Percentiles rank a stretch among this genome's conserved stretches.
These are phyloP conservation scores for Hippocampus abdominalis DNA, from an alignment of 2,113 vertebrate genomes.

Conservation along the genomic window DNA sequence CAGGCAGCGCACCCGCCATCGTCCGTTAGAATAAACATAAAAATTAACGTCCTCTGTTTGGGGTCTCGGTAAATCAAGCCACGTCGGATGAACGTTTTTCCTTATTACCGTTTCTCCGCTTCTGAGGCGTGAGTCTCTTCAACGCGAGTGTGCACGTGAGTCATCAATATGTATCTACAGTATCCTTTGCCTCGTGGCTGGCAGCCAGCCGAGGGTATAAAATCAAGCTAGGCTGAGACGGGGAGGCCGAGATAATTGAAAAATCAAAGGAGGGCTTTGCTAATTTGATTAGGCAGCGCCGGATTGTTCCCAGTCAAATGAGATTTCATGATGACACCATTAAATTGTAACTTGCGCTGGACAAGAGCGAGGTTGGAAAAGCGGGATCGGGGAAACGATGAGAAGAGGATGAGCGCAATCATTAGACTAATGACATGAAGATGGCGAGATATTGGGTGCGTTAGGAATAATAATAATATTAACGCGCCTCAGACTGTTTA, in stretches of 20 bases:
- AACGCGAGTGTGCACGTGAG: constrained; percentile 12
- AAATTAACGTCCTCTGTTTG: background rate
- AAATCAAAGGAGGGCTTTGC: constrained; percentile 89
- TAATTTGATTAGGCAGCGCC: constrained; percentile 89
- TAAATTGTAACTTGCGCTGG: constrained; percentile 71
- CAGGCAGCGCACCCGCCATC: background rate
- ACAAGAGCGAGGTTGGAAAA: constrained; percentile 19
- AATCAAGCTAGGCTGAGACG: constrained; percentile 66
- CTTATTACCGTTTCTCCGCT: background rate
- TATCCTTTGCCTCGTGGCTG: constrained; percentile 25
- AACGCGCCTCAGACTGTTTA: no score
- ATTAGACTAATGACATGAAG: background rate
- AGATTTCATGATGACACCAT: constrained; percentile 90
- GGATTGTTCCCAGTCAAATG: constrained; percentile 88
- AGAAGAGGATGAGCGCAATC: constrained; percentile 3
- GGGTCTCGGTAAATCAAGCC: background rate
- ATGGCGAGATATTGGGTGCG: constrained; percentile 4
- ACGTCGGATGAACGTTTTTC: background rate
- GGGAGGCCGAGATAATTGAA: constrained; percentile 83
- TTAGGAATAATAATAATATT: no score
- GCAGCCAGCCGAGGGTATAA: constrained; percentile 56
- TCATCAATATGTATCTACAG: constrained; percentile 15
- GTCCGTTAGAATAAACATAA: background rate
- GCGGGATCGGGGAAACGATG: constrained; percentile 24
- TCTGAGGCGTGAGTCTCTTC: background rate